A percentile compares a stretch with the other conserved stretches of the same genome.
Conservation (phyloP, 2,113 vertebrate genomes). For the Cyprinodon variegatus region DNA sequence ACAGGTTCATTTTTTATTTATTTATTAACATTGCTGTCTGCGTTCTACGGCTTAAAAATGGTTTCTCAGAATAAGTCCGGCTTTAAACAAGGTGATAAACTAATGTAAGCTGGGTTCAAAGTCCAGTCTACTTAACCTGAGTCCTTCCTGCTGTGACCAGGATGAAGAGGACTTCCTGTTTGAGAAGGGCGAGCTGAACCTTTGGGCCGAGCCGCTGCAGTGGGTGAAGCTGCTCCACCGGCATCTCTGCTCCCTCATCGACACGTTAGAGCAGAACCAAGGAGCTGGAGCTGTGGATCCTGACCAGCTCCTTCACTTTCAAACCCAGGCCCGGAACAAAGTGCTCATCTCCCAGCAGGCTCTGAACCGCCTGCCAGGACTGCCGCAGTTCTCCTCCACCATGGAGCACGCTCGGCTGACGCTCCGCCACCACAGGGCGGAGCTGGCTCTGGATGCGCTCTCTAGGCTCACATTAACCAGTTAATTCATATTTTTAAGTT, state of each 20-base stretch:
- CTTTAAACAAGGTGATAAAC: no score
- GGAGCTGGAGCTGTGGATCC: background rate
- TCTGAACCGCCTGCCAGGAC: slow-evolving; percentile 76
- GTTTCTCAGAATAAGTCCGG: background rate
- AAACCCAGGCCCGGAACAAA: slow-evolving; percentile 62
- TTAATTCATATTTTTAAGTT: background rate
- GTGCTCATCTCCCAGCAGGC: slow-evolving; percentile 51
- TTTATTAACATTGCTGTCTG: no score
- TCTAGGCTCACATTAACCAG: slow-evolving; percentile 35
- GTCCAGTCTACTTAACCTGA: background rate
- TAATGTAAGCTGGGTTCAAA: no score
- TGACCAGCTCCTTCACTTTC: slow-evolving; percentile 55
- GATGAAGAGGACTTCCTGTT: slow-evolving; percentile 91
- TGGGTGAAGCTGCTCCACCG: slow-evolving; percentile 81
- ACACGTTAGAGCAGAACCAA: slow-evolving; percentile 15
- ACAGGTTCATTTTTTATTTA: no score
- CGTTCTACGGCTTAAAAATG: no score
- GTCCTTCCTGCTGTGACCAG: slow-evolving; percentile 64
- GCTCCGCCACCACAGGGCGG: slow-evolving; percentile 81
- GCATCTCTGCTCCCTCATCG: slow-evolving; percentile 78
- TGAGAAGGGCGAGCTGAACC: slow-evolving; percentile 91
- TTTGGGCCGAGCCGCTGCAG: slow-evolving; percentile 92
- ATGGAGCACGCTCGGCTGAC: slow-evolving; percentile 82
- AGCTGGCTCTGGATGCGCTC: slow-evolving; percentile 78
- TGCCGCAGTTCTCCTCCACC: slow-evolving; percentile 87